Base-by-base conservation (phyloP, 2,888 invertebrate genomes). In the Mesoligia furuncula region DNA sequence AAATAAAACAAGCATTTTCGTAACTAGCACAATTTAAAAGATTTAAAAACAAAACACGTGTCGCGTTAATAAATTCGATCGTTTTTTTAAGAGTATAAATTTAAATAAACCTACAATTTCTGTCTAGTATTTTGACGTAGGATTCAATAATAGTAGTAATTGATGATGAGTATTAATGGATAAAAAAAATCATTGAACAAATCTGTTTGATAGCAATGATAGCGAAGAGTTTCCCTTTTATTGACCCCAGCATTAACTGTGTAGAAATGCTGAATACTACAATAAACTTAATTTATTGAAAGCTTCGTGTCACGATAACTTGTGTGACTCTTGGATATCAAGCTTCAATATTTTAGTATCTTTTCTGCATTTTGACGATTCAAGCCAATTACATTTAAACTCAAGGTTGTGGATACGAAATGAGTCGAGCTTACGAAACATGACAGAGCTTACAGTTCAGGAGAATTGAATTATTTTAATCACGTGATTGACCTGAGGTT, bases 51-150 rank as follows among this genome's bases (percentile, higher is more conserved):
- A 62, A 69, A 88, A 87, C 82, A 72, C 39, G 73, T 81, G 83
- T 82, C 87, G 54, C 85, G 85, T 82, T 67, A 67, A 75, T 80
- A 85, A 83, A 77, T 51, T 74, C 65, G 8, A 27, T 59, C n/a
- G 4, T 68, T 59, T 64, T 62, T 51, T 77, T 24, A 65, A 5
- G 9, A 78, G 4, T 45, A 27, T 2, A 51, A 17, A 4, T 57
- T 57, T 0, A 3, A 57, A 24, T 81, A 54, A 64, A 57, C 3
- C 66, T 85, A 82, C 15, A 67, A 83, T 36, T 84, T 62, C n/a
- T 76, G 59, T 57, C 84, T 83, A 83, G 24, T 70, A 71, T 76
- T 80, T 73, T 66, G 69, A 75, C 7, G 11, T 48, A n/a, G 15
- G 45, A 48, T 65, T 5, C 7, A 24, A 59, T 36, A 36, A 24